Percentiles rank a stretch among this genome's conserved stretches.
These are phyloP conservation scores for Capitella teleta DNA, from an alignment of 1,140 invertebrate genomes.

Conservation along the genomic window DNA sequence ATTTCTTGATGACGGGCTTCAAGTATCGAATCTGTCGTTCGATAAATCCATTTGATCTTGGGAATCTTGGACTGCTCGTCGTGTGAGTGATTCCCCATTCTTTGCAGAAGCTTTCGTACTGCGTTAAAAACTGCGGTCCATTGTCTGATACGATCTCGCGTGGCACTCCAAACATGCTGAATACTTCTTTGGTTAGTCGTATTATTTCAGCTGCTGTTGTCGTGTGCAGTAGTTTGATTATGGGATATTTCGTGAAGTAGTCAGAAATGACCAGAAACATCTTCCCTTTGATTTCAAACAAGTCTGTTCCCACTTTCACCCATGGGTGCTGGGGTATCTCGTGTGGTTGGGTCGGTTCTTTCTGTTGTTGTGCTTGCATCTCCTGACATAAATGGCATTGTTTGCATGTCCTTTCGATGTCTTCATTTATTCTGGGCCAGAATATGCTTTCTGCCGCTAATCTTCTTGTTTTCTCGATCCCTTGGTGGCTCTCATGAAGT, in stretches of 20 bases:
- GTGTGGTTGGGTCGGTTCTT: neutral
- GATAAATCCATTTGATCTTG: too few species aligned
- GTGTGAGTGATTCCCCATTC: neutral
- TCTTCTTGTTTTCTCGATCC: neutral
- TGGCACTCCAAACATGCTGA: constrained; percentile 5
- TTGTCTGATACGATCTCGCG: neutral
- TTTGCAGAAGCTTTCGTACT: neutral
- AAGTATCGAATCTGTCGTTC: too few species aligned
- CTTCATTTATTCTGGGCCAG: neutral
- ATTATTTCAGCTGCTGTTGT: neutral
- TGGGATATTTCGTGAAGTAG: too few species aligned
- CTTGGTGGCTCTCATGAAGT: constrained; percentile 2
- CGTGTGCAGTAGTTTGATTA: neutral
- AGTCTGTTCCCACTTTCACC: neutral
- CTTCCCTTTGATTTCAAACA: neutral
- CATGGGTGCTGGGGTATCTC: neutral
- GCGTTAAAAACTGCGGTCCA: constrained; percentile 3
- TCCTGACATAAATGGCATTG: neutral
- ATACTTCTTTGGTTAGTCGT: neutral
- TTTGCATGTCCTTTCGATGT: neutral
- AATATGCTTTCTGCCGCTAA: constrained; percentile 2
- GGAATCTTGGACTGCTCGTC: neutral
- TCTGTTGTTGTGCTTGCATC: neutral
- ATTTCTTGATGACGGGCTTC: too few species aligned
- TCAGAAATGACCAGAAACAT: constrained; percentile 1